phyloP scores from a whole-genome alignment of 2,888 invertebrate species.

The Rhagonycha fulva region DNA sequence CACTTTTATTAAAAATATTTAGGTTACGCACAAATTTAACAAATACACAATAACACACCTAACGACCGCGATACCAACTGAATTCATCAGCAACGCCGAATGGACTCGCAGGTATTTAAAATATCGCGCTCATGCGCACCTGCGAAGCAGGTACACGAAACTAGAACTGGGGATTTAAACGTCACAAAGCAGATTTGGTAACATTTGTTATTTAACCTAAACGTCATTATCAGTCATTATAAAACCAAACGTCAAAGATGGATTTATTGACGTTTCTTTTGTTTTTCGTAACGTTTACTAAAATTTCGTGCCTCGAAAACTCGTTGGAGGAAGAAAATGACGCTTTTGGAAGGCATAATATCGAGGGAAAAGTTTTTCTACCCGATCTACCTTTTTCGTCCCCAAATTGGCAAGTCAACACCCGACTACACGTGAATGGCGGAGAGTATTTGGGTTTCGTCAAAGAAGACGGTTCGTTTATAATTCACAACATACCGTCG shows the following conservation, averaged over 20 bases:
- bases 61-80: background rate
- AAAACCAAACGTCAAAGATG: background rate
- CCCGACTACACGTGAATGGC: conserved; percentile 83
- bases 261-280: background rate
- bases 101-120: background rate
- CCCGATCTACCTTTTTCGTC: conserved; percentile 64
- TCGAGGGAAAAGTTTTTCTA: conserved; percentile 82
- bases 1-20: background rate
- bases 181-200: background rate
- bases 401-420: conserved; percentile 76
- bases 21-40: background rate
- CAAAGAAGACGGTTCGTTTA: conserved; percentile 89
- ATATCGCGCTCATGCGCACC: conserved; percentile 4
- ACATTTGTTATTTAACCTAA: background rate
- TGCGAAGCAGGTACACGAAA: background rate
- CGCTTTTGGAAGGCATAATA: conserved; percentile 64
- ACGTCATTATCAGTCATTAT: background rate
- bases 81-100: background rate
- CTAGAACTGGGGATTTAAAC: background rate
- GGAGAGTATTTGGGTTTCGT: conserved; percentile 88
- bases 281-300: background rate
- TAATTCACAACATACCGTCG: conserved; percentile 83
- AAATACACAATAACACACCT: background rate
- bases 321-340: conserved; percentile 52
- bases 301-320: conserved; percentile 8